Percentiles rank a stretch among this genome's conserved stretches.
phyloP scores from a whole-genome alignment of 2,113 vertebrate genomes.

The Panurus biarmicus region DNA sequence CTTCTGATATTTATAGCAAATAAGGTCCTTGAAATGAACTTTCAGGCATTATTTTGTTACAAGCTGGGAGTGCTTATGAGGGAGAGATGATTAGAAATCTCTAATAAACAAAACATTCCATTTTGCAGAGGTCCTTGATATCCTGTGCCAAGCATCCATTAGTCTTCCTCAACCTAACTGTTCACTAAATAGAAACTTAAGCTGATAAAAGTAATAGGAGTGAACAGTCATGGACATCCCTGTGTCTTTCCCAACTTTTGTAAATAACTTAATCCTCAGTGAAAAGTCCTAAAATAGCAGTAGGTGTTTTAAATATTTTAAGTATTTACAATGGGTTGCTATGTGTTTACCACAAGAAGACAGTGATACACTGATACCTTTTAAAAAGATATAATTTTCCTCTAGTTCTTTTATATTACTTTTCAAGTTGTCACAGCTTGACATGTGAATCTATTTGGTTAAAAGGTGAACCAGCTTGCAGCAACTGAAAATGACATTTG shows the following conservation, averaged over 20 bases:
- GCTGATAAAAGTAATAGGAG: neutral
- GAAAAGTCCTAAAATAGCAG: neutral
- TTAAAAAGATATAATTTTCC: neutral
- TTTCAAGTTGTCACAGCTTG: neutral
- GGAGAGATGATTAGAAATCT: neutral
- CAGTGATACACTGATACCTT: neutral
- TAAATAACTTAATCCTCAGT: neutral
- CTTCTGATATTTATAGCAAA: neutral
- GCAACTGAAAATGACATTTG: conserved; percentile 22
- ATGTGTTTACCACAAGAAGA: neutral
- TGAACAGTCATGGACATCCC: neutral
- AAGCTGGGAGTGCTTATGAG: neutral
- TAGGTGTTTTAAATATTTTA: neutral
- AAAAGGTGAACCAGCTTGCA: neutral
- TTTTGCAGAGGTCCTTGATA: neutral
- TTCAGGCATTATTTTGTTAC: neutral
- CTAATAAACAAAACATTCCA: neutral
- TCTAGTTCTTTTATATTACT: neutral
- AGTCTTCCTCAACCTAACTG: neutral
- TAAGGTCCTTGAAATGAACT: neutral
- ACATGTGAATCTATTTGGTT: neutral
- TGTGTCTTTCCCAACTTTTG: neutral
- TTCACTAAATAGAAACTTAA: neutral
- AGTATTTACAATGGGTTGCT: neutral
- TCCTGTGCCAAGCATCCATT: neutral